phyloP scores from a whole-genome alignment of 2,888 invertebrate species.

The Cryptus armator region DNA sequence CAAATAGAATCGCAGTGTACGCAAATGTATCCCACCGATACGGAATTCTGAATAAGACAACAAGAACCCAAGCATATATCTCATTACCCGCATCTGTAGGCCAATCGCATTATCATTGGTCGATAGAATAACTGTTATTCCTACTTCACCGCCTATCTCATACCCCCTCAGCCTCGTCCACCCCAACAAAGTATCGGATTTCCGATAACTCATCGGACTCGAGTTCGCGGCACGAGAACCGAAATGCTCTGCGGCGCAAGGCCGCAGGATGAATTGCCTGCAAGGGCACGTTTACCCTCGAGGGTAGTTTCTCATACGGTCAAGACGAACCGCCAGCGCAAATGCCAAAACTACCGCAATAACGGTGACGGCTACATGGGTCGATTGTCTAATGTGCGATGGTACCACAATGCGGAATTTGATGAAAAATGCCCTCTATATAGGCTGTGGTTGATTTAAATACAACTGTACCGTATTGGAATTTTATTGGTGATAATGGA shows the following conservation, averaged over 20 bases:
- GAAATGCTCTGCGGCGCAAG: conserved; percentile 50
- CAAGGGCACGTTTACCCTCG: neutral
- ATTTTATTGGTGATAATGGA: too few relatives aligned
- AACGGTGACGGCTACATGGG: too few relatives aligned
- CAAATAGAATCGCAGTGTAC: conserved; percentile 50
- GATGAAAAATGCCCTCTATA: too few relatives aligned
- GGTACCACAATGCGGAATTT: too few relatives aligned
- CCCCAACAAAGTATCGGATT: conserved; percentile 61
- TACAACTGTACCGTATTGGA: too few relatives aligned
- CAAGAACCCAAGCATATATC: conserved; percentile 33
- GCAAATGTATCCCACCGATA: too few relatives aligned
- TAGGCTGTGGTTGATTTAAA: too few relatives aligned
- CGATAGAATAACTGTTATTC: conserved; percentile 58
- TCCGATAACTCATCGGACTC: conserved; percentile 64
- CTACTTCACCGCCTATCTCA: conserved; percentile 55
- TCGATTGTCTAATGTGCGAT: too few relatives aligned
- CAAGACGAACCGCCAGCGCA: neutral
- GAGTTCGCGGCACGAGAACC: conserved; percentile 38
- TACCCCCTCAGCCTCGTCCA: conserved; percentile 51
- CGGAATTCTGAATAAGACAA: too few relatives aligned
- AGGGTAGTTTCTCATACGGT: neutral
- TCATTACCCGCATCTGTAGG: conserved; percentile 34
- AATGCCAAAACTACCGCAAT: too few relatives aligned
- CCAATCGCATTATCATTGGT: conserved; percentile 61
- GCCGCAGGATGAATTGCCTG: conserved; percentile 31